Evolutionary conservation across 2,113 vertebrate species (phyloP), one percentile per base, ranked within the genome.

Genomic region (Vulpes lagopus): DNA sequence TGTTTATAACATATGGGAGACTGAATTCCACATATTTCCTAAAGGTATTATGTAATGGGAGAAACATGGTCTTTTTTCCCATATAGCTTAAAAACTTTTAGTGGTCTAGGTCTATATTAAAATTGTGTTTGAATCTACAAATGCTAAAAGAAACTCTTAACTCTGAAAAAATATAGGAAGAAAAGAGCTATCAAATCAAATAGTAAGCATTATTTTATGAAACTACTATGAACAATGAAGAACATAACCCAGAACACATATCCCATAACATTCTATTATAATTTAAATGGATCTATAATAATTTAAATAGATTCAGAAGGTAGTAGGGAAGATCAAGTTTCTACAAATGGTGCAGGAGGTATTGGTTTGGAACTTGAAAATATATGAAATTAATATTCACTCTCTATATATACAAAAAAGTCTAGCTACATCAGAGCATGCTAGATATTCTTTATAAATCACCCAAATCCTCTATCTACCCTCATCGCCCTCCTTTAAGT

Each of bases 171-270:
- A 65, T 10, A 43, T 82, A 74, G 25, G 62, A 57, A 59, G 8
- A 4, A 79, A 86, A 80, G 15, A 3, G 1, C 76, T 81, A 15
- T 43, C 22, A 49, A 82, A 60, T 96, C 23, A 84, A 65, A 55
- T 91, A 73, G 10, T 69, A 80, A 81, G 25, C 25, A 89, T 93
- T 93, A 89, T 89, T 93, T 81, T 69, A 89, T 53, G 55, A 93
- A 91, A 78, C 49, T 67, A 67, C 51, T 83, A 10, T 32, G 89
- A 88, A 82, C 17, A 67, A 17, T 53, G 14, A 74, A 83, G 55
- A 76, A 60, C 19, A 74, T 74, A 38, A 64, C n/a, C 11, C 32
- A 83, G 55, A 89, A 74, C 32, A 83, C 51, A 60, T 38, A 89
- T 38, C 59, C 30, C 67, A 67, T 53, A 83, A 35, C 16, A 96